phyloP scores from a whole-genome alignment of 2,113 vertebrate species.

The Dolichotis patagonum region DNA sequence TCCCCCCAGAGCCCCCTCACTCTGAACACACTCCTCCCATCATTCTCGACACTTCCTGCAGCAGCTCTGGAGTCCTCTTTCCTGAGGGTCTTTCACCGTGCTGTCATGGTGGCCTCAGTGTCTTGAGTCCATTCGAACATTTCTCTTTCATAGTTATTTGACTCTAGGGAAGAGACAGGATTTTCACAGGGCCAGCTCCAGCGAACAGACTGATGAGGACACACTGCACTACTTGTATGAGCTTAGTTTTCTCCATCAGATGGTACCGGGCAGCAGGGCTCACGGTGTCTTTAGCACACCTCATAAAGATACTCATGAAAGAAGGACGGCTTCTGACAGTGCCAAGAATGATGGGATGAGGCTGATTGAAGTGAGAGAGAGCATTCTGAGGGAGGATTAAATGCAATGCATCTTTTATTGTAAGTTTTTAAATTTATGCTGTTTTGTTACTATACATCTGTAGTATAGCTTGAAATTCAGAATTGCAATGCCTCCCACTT shows the following conservation, averaged over 20 bases:
- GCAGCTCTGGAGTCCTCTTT: background rate
- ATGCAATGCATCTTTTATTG: background rate
- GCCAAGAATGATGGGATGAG: background rate
- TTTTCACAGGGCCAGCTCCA: background rate
- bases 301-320: background rate
- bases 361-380: background rate
- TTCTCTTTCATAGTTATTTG: background rate
- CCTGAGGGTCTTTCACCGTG: background rate
- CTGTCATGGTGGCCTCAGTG: background rate
- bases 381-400: background rate
- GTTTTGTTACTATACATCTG: background rate
- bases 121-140: background rate
- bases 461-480: background rate
- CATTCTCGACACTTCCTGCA: background rate
- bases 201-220: background rate
- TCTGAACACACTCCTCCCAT: too few relatives aligned
- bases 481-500: background rate
- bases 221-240: background rate
- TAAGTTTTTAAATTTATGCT: background rate
- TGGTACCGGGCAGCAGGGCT: background rate
- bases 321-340: background rate
- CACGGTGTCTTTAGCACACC: background rate
- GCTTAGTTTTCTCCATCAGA: background rate
- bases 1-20: too few relatives aligned
- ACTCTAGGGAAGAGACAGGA: background rate